Percentiles rank a stretch among this genome's conserved stretches.
Evolutionary conservation across 2,797 vertebrate species (phyloP).

Genomic region (Pseudochirops cupreus): DNA sequence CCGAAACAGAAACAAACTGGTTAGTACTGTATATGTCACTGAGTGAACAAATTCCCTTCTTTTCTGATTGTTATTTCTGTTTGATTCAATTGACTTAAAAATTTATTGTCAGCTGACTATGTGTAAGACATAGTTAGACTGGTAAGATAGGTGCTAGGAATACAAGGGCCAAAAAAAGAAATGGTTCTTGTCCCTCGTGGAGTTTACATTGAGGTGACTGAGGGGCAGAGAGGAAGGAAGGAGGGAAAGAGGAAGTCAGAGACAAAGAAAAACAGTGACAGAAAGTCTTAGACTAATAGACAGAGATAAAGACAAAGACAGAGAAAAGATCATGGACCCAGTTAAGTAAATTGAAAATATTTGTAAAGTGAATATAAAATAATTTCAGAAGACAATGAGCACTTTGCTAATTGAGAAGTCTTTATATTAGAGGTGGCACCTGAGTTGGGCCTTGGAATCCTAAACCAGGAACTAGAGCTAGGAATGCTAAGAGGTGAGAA

Average conservation of each 20-base stretch:
- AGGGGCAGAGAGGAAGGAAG: not conserved
- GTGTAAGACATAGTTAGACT: not conserved
- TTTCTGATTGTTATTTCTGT: not conserved
- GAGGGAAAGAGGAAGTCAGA: not conserved
- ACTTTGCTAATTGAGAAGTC: not conserved
- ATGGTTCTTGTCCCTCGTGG: not conserved
- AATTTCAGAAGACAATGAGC: not conserved
- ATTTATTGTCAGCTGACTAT: not conserved
- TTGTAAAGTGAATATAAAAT: not conserved
- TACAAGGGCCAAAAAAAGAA: not conserved
- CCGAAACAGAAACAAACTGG: not conserved
- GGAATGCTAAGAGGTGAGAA: not conserved
- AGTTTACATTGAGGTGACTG: not conserved
- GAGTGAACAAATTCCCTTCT: constrained; percentile 16
- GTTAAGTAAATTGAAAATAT: not conserved
- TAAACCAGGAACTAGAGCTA: not conserved
- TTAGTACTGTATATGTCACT: not conserved
- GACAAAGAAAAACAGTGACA: not conserved
- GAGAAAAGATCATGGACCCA: not conserved
- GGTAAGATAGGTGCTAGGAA: not conserved
- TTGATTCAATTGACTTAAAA: not conserved
- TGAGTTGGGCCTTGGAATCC: not conserved
- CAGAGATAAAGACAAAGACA: not conserved
- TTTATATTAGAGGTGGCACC: not conserved
- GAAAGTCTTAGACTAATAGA: not conserved